phyloP scores from a whole-genome alignment of 2,888 invertebrate genomes.

The Exephanes ischioxanthus region DNA sequence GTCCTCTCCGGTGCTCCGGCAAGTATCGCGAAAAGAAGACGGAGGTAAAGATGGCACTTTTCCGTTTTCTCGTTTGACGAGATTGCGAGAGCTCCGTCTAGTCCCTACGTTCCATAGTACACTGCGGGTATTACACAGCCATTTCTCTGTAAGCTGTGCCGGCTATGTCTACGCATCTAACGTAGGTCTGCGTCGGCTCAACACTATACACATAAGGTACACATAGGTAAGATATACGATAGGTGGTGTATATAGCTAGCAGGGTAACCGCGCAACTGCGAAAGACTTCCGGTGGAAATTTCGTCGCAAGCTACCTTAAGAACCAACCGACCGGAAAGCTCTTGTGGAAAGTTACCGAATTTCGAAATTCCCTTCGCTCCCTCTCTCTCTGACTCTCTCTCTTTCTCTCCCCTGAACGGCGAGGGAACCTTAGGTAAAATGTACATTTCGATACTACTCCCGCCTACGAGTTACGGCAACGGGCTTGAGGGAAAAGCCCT shows the following conservation, averaged over 20 bases:
- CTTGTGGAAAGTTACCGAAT: slow-evolving; percentile 45
- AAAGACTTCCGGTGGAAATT: slow-evolving; percentile 19
- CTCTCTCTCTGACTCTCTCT: not conserved
- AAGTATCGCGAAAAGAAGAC: slow-evolving; percentile 35
- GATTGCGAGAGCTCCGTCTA: slow-evolving; percentile 28
- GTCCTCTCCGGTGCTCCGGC: slow-evolving; percentile 26
- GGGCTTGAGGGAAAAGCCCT: slow-evolving; percentile 53
- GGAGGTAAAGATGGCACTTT: slow-evolving; percentile 26
- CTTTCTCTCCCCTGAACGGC: not conserved
- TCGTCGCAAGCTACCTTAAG: slow-evolving; percentile 14
- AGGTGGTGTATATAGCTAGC: not conserved
- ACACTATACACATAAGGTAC: not conserved
- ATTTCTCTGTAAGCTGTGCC: slow-evolving; percentile 5
- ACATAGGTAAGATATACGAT: not conserved
- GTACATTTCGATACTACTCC: slow-evolving; percentile 12
- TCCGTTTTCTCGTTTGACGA: slow-evolving; percentile 30
- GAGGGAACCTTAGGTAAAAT: not conserved
- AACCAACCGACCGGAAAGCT: slow-evolving; percentile 12
- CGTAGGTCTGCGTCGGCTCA: not conserved
- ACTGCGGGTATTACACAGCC: slow-evolving; percentile 24
- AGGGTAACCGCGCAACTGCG: slow-evolving; percentile 12
- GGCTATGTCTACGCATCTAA: not conserved
- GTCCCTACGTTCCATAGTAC: slow-evolving; percentile 13
- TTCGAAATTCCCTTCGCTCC: slow-evolving; percentile 40
- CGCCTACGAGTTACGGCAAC: slow-evolving; percentile 4